These are phyloP conservation scores for Drosophila insularis DNA, from an alignment of 1,140 invertebrate species.

Conservation along the genomic window DNA sequence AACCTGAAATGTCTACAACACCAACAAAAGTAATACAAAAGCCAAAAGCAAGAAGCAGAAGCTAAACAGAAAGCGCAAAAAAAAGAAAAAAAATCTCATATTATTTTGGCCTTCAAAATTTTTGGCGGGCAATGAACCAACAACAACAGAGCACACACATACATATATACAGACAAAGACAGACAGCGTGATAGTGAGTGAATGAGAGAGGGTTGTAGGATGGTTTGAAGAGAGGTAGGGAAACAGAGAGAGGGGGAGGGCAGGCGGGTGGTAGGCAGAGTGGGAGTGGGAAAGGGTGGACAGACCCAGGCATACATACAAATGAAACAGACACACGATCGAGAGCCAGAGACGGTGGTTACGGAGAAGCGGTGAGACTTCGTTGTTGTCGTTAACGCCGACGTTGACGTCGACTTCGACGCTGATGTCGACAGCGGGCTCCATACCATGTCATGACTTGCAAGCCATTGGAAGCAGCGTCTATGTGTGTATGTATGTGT, in stretches of 20 bases:
- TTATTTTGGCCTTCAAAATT: conserved; percentile 82
- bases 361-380: background rate
- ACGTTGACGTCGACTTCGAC: background rate
- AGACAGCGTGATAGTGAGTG: conserved; percentile 24
- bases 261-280: background rate
- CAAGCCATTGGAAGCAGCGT: conserved; percentile 29
- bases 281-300: background rate
- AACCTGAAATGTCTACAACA: conserved; percentile 71
- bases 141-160: conserved; percentile 69
- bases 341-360: conserved; percentile 9
- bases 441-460: conserved; percentile 38
- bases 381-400: background rate
- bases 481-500: background rate
- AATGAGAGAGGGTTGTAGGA: background rate
- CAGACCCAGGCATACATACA: conserved; percentile 27
- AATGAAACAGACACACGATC: conserved; percentile 50
- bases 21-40: conserved; percentile 49
- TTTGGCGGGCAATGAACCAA: conserved; percentile 82
- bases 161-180: conserved; percentile 23
- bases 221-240: too few relatives aligned
- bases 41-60: conserved; percentile 45
- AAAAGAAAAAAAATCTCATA: conserved; percentile 70
- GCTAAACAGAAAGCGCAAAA: conserved; percentile 53
- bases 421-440: background rate
- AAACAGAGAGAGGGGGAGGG: background rate